Conservation (phyloP, 1,140 invertebrate genomes). For the Drosophila pseudoananassae region DNA sequence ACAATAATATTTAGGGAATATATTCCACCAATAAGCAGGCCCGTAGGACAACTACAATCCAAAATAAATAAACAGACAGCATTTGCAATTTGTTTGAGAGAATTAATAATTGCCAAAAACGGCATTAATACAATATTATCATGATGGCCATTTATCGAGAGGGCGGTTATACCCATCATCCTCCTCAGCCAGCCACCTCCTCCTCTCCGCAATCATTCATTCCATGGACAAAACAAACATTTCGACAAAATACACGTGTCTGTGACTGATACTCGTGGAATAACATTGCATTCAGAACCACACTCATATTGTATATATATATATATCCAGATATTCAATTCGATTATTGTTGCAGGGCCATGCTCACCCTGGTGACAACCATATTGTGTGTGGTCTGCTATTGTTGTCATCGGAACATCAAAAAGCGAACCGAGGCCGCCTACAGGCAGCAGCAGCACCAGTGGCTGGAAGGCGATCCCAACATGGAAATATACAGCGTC, state of each 20-base stretch:
- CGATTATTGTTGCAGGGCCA: conserved; percentile 85
- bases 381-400: conserved; percentile 87
- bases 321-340: conserved; percentile 11
- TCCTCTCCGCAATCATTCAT: conserved; percentile 25
- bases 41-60: not conserved
- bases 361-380: conserved; percentile 87
- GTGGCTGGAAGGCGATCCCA: conserved; percentile 86
- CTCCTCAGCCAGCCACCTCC: not conserved
- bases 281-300: conserved; percentile 23
- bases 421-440: conserved; percentile 86
- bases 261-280: conserved; percentile 17
- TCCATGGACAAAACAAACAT: conserved; percentile 3
- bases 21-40: conserved; percentile 32
- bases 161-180: too few species aligned
- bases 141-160: conserved; percentile 30
- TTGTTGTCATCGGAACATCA: conserved; percentile 88
- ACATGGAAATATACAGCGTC: conserved; percentile 88
- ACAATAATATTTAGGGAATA: conserved; percentile 23
- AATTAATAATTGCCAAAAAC: conserved; percentile 61
- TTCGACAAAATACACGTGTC: not conserved
- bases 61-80: conserved; percentile 26
- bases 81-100: conserved; percentile 45
- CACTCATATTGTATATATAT: too few species aligned
- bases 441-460: conserved; percentile 85
- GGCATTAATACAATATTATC: conserved; percentile 46